Conservation (phyloP, 35 echinoderm and acorn worm genomes). For the Ptychodera flava region DNA sequence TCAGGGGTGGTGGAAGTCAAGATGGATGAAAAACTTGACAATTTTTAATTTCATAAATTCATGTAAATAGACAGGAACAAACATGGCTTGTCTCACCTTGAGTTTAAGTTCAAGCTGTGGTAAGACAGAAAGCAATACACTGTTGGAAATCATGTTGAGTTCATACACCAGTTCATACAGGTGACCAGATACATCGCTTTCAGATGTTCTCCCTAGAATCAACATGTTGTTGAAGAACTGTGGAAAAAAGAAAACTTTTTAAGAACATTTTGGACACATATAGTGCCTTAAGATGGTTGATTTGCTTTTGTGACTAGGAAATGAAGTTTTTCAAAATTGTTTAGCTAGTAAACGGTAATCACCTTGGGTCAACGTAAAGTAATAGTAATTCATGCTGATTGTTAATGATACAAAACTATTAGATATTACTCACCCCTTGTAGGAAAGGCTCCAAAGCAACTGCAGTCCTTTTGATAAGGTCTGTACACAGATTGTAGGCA, state of each 20-base stretch:
- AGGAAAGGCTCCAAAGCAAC: slow-evolving; percentile 83
- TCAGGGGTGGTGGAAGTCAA: no score
- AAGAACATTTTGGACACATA: no score
- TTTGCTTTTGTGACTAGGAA: no score
- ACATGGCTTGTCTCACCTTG: slow-evolving; percentile 83
- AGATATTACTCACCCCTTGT: slow-evolving; percentile 48
- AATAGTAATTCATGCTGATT: no score
- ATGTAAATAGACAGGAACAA: no score
- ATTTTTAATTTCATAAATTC: no score
- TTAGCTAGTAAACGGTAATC: no score
- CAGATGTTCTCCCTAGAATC: slow-evolving; percentile 66
- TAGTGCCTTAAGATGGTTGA: no score
- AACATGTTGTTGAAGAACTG: slow-evolving; percentile 97
- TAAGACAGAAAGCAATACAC: slow-evolving; percentile 80
- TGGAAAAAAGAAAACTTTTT: slow-evolving; percentile 14
- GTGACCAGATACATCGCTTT: slow-evolving; percentile 66
- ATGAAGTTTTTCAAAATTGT: no score
- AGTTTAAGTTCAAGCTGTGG: slow-evolving; percentile 98
- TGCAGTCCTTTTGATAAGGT: slow-evolving; percentile 87
- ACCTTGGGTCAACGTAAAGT: no score
- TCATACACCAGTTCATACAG: slow-evolving; percentile 94
- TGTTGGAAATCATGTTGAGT: slow-evolving; percentile 84
- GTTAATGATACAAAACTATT: no score
- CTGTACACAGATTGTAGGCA: slow-evolving; percentile 61
- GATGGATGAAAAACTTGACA: no score